Base-by-base conservation (phyloP, 2,888 invertebrate genomes). In the Troilus luridus region DNA sequence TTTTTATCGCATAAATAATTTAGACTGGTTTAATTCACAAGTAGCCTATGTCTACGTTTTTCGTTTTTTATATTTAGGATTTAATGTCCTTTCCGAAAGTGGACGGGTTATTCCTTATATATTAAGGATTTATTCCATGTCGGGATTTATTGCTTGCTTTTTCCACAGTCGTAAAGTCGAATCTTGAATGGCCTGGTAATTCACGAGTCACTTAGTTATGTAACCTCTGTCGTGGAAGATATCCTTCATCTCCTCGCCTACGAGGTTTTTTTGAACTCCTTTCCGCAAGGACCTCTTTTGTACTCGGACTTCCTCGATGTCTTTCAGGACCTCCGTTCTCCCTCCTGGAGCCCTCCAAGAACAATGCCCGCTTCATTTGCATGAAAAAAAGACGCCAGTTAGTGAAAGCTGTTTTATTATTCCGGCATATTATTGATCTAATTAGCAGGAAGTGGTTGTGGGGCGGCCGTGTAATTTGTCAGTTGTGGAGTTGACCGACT, bases 391-490 rank as follows among this genome's bases (percentile, higher is more conserved):
- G 41, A 17, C n/a, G 6, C 5, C 17, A 12, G n/a, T n/a, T 8
- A 58, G 85, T 85, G 85, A 58, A 58, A 85, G 56, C n/a, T 58
- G 85, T 58, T 58, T 14, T n/a, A 85, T 85, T 85, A 85, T 85
- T n/a, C 85, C 8, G 85, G 19, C 85, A n/a, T 85, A 85, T 85
- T 85, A 85, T 85, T 85, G 85, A 85, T 85, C 85, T 85, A 85
- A 85, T 85, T 85, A 85, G n/a, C 12, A 56, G 85, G 85, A 56
- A 85, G 85, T 85, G 56, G 85, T 85, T 21, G 85, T 56, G 85
- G 85, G 77, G 41, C 27, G 41, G 41, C 7, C 27, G 17, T 41
- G 77, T 56, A 85, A 56, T 85, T 85, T 85, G 41, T 85, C 54
- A 81, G 41, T 81, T 54, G 56, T 21, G 54, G 9, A 56, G 85